Conservation (phyloP, 2,888 invertebrate genomes). For the Muschampia plurimacula region DNA sequence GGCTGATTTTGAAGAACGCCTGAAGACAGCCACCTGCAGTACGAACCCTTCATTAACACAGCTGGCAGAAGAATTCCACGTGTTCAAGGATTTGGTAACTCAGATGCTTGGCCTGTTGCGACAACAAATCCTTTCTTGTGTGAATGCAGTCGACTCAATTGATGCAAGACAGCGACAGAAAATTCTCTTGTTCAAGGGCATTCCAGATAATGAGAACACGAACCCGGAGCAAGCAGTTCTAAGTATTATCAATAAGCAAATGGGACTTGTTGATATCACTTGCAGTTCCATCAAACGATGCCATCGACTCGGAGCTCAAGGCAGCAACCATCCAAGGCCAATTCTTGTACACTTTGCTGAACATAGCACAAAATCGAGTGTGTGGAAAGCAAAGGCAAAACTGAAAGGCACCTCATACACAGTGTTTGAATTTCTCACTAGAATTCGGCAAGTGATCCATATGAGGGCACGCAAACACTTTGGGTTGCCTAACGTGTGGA, state of each 20-base stretch:
- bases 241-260: neutral
- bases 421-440: neutral
- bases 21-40: neutral
- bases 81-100: neutral
- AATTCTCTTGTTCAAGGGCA: neutral
- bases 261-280: neutral
- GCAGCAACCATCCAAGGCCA: neutral
- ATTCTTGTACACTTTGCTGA: neutral
- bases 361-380: neutral
- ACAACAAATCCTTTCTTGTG: neutral
- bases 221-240: neutral
- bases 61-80: neutral
- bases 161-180: neutral
- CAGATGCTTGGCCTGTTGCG: neutral
- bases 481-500: slow-evolving; percentile 1
- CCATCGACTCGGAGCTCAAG: neutral
- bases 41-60: neutral
- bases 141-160: neutral
- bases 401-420: neutral
- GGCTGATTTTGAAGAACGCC: no score
- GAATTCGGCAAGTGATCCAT: neutral
- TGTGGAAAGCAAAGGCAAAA: neutral
- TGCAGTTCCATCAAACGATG: neutral
- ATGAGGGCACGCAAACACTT: neutral
- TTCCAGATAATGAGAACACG: neutral